Conservation (phyloP, 2,888 invertebrate species). For the Agrochola litura region DNA sequence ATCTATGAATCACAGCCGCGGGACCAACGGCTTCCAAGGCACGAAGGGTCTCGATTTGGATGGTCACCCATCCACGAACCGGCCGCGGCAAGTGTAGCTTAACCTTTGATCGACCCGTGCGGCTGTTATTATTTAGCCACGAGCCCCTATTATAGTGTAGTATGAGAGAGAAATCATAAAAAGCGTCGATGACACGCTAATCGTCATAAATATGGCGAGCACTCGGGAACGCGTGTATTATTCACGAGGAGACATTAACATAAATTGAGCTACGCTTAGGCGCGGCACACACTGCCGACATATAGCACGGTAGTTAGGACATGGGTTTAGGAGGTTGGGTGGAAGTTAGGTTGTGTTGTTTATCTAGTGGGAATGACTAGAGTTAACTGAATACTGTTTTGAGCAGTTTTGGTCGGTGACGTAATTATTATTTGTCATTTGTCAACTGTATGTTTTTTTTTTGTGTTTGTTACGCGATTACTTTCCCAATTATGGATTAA, state of each 20-base stretch:
- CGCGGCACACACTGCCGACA: slow-evolving; percentile 16
- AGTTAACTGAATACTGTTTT: slow-evolving; percentile 1
- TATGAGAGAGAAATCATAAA: slow-evolving; percentile 47
- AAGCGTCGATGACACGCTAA: slow-evolving; percentile 63
- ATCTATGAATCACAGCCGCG: background rate
- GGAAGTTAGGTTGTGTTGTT: background rate
- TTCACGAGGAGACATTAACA: slow-evolving; percentile 68
- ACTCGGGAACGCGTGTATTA: slow-evolving; percentile 68
- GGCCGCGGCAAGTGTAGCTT: background rate
- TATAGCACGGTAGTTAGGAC: slow-evolving; percentile 15
- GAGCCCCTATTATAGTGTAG: background rate
- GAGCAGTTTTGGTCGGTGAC: background rate
- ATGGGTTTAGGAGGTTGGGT: slow-evolving; percentile 7
- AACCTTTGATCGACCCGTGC: background rate
- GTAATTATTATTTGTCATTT: background rate
- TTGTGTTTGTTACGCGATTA: no score
- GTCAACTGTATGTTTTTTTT: no score
- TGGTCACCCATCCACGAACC: background rate
- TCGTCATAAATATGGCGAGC: slow-evolving; percentile 64
- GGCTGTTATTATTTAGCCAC: background rate
- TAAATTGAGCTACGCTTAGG: slow-evolving; percentile 67
- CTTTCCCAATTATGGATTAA: no score
- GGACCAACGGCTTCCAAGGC: background rate
- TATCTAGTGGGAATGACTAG: background rate
- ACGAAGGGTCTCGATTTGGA: background rate